A percentile compares a stretch with the other conserved stretches of the same genome.
phyloP scores from a whole-genome alignment of 2,888 invertebrate genomes.

The Amphipyra tragopoginis region DNA sequence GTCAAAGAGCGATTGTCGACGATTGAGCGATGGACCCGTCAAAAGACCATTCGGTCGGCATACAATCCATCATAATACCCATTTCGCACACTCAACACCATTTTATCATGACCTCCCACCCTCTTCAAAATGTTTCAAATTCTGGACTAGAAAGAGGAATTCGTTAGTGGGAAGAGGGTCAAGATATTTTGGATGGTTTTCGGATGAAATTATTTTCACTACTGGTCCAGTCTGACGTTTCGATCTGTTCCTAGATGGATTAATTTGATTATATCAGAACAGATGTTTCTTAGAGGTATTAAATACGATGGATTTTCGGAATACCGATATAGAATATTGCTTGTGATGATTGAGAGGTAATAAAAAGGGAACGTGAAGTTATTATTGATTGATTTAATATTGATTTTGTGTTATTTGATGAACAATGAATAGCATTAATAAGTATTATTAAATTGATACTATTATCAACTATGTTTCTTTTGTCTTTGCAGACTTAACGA shows the following conservation, averaged over 20 bases:
- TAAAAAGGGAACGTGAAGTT: neutral
- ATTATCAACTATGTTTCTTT: too few species aligned
- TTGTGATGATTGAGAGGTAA: conserved; percentile 8
- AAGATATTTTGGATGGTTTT: conserved; percentile 60
- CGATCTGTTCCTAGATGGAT: conserved; percentile 89
- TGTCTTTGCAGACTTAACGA: too few species aligned
- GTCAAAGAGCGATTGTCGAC: conserved; percentile 84
- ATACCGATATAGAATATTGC: conserved; percentile 9
- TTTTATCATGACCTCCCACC: conserved; percentile 58
- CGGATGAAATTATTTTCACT: conserved; percentile 86
- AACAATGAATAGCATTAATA: too few species aligned
- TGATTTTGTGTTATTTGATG: too few species aligned
- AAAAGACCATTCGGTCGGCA: conserved; percentile 83
- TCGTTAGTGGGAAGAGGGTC: conserved; percentile 53
- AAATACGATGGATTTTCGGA: conserved; percentile 23
- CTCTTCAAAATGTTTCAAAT: conserved; percentile 6
- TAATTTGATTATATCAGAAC: conserved; percentile 87
- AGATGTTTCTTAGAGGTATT: conserved; percentile 78
- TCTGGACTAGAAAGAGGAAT: conserved; percentile 8
- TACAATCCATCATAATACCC: conserved; percentile 84
- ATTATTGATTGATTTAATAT: neutral
- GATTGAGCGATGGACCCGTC: conserved; percentile 87
- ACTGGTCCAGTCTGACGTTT: conserved; percentile 86
- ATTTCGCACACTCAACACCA: conserved; percentile 72
- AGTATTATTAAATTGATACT: too few species aligned